A percentile compares a stretch with the other conserved stretches of the same genome.
Evolutionary conservation across 1,140 invertebrate genomes (phyloP).

Genomic region (Diachasmimorpha longicaudata): DNA sequence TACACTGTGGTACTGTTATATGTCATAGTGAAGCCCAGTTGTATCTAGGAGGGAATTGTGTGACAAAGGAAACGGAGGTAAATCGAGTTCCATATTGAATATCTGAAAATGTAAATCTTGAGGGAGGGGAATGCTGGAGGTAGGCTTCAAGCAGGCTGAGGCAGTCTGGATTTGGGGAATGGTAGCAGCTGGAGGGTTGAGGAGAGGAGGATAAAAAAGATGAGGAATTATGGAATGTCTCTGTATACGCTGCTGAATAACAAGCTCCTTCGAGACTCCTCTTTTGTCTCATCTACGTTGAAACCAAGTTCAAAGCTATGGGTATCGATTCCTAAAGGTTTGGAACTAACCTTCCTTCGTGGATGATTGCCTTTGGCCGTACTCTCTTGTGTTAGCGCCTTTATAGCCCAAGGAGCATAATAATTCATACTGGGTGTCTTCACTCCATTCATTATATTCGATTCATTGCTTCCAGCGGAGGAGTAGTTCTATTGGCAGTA

Average conservation of each 20-base stretch:
- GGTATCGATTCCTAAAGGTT: background rate
- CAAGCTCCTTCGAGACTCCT: background rate
- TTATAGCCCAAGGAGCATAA: background rate
- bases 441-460: background rate
- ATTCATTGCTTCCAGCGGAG: background rate
- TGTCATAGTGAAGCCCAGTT: background rate
- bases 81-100: slow-evolving; percentile 20
- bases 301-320: background rate
- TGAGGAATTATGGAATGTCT: background rate
- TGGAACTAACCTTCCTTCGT: background rate
- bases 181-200: background rate
- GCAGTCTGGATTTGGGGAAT: too few species aligned
- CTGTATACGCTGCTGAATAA: slow-evolving; percentile 10
- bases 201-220: slow-evolving; percentile 4
- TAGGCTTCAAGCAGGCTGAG: background rate
- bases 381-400: background rate
- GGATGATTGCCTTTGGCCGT: background rate
- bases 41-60: background rate
- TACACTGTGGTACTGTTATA: background rate
- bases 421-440: background rate
- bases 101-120: slow-evolving; percentile 26
- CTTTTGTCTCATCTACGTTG: background rate
- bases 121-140: too few species aligned
- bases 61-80: background rate
- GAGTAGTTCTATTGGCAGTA: background rate